Evolutionary conservation across 2,888 invertebrate species (phyloP).

Genomic region (Torymus texanus): DNA sequence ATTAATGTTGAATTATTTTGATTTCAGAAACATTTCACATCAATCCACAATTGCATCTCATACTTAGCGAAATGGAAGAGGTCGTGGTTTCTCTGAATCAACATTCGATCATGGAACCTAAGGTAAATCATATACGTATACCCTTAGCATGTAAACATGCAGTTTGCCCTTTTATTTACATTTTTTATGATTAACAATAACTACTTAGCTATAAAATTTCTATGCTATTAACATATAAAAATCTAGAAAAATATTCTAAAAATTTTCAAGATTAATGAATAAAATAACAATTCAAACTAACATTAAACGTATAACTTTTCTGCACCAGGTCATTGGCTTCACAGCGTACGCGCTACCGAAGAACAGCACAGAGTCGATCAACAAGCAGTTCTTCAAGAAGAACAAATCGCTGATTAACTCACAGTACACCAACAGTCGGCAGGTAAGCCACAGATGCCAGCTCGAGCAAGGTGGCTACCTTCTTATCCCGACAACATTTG

Average conservation of each 20-base stretch:
- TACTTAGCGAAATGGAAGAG: conserved; percentile 87
- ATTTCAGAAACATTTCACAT: conserved; percentile 90
- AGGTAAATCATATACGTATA: conserved; percentile 78
- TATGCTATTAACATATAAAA: no score
- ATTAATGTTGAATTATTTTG: neutral
- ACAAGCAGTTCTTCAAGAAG: conserved; percentile 88
- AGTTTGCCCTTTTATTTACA: no score
- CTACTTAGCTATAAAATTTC: no score
- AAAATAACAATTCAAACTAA: neutral
- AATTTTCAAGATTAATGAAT: neutral
- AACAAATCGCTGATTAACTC: conserved; percentile 92
- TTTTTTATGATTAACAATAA: no score
- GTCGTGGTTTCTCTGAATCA: conserved; percentile 91
- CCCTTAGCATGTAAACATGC: no score
- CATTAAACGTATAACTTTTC: neutral
- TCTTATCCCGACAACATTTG: conserved; percentile 92
- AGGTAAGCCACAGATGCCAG: conserved; percentile 88
- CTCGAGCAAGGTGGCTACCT: conserved; percentile 89
- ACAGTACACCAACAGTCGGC: conserved; percentile 93
- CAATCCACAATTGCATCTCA: conserved; percentile 91
- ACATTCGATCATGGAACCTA: conserved; percentile 93
- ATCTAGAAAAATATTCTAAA: no score
- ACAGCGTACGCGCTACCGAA: conserved; percentile 87
- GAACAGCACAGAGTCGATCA: conserved; percentile 84
- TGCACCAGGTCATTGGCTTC: conserved; percentile 84